Conservation (phyloP, 2,888 invertebrate species). For the Leucoma salicis region DNA sequence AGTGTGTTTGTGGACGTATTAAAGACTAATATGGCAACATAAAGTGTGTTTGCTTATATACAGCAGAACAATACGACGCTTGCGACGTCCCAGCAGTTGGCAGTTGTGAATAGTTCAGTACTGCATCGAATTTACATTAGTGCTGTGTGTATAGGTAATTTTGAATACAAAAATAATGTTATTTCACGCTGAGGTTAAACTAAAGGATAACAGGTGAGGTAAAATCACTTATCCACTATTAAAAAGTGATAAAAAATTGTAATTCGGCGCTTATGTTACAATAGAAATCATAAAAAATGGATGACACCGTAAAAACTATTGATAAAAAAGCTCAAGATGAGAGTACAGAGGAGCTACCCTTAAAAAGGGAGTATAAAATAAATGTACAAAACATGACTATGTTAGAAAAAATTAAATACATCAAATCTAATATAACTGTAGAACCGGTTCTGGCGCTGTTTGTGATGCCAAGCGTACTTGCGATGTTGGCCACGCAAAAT, state of each 20-base stretch:
- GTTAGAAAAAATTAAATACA: conserved; percentile 68
- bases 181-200: conserved; percentile 21
- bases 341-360: conserved; percentile 51
- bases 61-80: conserved; percentile 58
- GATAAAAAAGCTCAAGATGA: conserved; percentile 28
- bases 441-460: conserved; percentile 85
- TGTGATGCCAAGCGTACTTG: conserved; percentile 85
- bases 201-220: conserved; percentile 11
- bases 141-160: conserved; percentile 39
- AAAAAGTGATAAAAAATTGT: too few relatives aligned
- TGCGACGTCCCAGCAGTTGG: conserved; percentile 37
- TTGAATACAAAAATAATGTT: conserved; percentile 41
- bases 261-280: too few relatives aligned
- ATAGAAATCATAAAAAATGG: conserved; percentile 39
- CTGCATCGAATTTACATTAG: conserved; percentile 48
- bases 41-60: conserved; percentile 66
- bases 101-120: conserved; percentile 44
- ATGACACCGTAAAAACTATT: conserved; percentile 40
- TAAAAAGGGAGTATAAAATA: conserved; percentile 51
- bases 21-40: conserved; percentile 67
- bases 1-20: conserved; percentile 62
- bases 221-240: neutral
- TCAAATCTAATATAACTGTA: conserved; percentile 83
- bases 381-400: conserved; percentile 55
- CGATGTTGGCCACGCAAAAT: conserved; percentile 90